These are phyloP conservation scores for Hipposideros armiger DNA, from an alignment of 2,113 vertebrate species.

Conservation along the genomic window DNA sequence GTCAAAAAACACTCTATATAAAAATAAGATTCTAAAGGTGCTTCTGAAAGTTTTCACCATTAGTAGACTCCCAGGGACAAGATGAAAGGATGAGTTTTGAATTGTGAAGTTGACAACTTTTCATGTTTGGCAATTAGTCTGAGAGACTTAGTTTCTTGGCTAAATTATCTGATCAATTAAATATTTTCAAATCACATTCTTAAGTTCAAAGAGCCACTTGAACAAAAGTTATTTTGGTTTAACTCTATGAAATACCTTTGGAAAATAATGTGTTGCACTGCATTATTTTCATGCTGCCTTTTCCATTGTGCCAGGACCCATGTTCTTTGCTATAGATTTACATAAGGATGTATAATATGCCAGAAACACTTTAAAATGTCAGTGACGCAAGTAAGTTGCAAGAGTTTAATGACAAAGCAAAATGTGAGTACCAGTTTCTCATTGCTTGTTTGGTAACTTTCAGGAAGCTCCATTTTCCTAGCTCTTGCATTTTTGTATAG, in stretches of 20 bases:
- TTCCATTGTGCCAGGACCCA: background rate
- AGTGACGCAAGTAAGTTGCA: background rate
- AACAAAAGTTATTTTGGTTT: conserved; percentile 22
- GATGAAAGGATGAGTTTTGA: background rate
- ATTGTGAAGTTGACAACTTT: background rate
- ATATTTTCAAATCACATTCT: conserved; percentile 4
- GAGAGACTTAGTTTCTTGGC: background rate
- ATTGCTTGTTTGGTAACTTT: background rate
- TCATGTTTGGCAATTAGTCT: background rate
- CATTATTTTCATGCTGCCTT: background rate
- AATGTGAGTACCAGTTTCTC: background rate
- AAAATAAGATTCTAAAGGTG: background rate
- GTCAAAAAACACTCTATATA: background rate
- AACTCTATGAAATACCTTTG: background rate
- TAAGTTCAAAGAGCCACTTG: conserved; percentile 7
- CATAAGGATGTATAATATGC: background rate
- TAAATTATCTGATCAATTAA: conserved; percentile 7
- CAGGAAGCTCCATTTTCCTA: conserved; percentile 55
- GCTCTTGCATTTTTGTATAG: conserved; percentile 57
- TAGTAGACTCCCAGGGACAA: background rate
- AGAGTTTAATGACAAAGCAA: conserved; percentile 79
- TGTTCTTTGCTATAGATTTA: background rate
- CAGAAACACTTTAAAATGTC: conserved; percentile 43
- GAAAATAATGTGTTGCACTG: background rate
- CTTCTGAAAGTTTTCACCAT: background rate